These are phyloP conservation scores for Noctua fimbriata DNA, from an alignment of 2,888 invertebrate genomes.

Conservation along the genomic window DNA sequence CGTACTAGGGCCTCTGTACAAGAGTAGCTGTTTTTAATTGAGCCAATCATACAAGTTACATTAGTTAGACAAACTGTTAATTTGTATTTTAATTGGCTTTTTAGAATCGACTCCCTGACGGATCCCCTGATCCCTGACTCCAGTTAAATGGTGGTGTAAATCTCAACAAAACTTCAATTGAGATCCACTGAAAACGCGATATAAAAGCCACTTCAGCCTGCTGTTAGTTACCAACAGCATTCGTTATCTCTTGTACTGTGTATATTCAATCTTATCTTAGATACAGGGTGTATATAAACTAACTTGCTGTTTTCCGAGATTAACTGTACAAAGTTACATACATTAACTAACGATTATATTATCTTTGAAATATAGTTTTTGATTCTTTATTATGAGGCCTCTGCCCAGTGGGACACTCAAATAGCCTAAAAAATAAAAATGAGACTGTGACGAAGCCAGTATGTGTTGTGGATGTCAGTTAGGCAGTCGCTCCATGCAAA, in stretches of 20 bases:
- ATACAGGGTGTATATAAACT: background rate
- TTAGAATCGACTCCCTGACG: background rate
- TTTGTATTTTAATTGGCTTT: background rate
- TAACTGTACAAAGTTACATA: background rate
- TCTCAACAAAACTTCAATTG: background rate
- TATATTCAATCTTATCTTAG: constrained; percentile 28
- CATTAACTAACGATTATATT: background rate
- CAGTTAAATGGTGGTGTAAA: background rate
- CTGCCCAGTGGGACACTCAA: no score
- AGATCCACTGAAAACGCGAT: background rate
- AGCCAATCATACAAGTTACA: no score
- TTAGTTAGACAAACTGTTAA: background rate
- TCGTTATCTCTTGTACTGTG: background rate
- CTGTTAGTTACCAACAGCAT: background rate
- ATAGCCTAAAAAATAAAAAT: no score
- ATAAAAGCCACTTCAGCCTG: background rate
- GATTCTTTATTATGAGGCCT: background rate
- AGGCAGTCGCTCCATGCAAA: background rate
- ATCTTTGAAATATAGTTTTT: background rate
- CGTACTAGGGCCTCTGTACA: no score
- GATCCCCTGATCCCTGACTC: no score
- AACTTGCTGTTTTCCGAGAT: constrained; percentile 2
- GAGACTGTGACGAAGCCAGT: background rate
- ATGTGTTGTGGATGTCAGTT: background rate
- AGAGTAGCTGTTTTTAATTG: no score